phyloP scores from a whole-genome alignment of 2,113 vertebrate genomes.

The Scolopax mira region DNA sequence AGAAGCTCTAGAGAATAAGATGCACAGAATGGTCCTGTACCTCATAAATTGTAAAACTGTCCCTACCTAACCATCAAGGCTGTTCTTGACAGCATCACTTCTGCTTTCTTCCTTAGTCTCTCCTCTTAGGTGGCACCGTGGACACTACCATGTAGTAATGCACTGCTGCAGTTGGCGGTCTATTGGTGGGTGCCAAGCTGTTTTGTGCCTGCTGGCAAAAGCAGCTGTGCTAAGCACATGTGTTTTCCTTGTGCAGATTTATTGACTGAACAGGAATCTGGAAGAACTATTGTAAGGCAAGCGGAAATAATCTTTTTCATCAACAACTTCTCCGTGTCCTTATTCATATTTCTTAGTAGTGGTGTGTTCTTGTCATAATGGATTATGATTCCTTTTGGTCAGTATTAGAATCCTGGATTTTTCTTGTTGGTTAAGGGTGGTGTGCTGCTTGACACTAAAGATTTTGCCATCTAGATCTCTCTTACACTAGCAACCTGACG shows the following conservation, averaged over 20 bases:
- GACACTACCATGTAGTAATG: neutral
- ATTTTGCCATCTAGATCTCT: neutral
- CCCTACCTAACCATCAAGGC: neutral
- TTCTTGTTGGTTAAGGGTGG: neutral
- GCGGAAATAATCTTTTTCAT: neutral
- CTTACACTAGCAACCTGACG: neutral
- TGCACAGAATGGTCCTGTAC: neutral
- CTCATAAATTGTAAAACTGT: neutral
- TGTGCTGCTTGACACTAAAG: neutral
- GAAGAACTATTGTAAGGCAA: conserved; percentile 1
- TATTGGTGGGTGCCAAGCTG: neutral
- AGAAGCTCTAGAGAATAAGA: neutral
- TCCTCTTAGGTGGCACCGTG: neutral
- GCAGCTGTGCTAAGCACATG: neutral
- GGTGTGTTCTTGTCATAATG: neutral
- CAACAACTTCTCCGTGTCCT: neutral
- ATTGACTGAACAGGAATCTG: conserved; percentile 22
- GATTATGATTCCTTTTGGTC: neutral
- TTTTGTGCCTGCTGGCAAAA: conserved; percentile 35
- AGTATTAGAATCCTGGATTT: neutral
- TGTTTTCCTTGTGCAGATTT: conserved; percentile 26
- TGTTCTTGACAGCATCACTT: neutral
- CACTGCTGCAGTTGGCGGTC: conserved; percentile 16
- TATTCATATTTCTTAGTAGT: neutral
- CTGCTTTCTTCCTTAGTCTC: neutral